Base-by-base conservation (phyloP, 2,797 vertebrate genomes). In the Anniella stebbinsi region DNA sequence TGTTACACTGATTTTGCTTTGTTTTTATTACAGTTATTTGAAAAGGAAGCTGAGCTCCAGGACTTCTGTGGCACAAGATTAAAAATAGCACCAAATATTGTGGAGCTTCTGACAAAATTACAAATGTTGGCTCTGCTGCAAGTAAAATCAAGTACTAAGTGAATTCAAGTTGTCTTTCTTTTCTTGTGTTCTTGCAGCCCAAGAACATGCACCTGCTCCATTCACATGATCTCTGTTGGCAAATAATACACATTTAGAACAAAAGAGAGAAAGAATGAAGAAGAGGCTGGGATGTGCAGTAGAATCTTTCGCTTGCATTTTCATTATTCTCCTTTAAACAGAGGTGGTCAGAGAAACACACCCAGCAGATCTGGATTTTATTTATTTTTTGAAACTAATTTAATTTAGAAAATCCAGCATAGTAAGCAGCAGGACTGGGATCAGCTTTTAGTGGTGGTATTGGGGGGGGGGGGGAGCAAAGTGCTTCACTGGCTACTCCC, bases 11-110 rank as follows among this genome's bases (percentile, higher is more conserved):
- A 23, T 45, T 63, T 54, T 21, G 45, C 48, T n/a, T 25, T 78
- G 17, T n/a, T 84, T 5, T 13, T n/a, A 11, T 8, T 67, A 0
- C n/a, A 69, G 30, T 70, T 88, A 38, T 89, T 89, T 76, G 67
- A 89, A 70, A 70, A 84, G 13, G 2, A 84, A 84, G 18, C 38
- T 82, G 28, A 81, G n/a, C 63, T 85, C n/a, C 48, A 78, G 75
- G 88, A 57, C 36, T 80, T 85, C 30, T 86, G 66, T 70, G 45
- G 28, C 88, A 36, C 57, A 60, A 4, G 28, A 21, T 85, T 89
- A 69, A 89, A 70, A 85, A 80, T 85, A 86, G 75, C 66, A 85
- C 51, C 21, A 38, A 41, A 69, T 54, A 78, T 78, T 78, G 10
- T 54, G 81, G 54, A 3, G 63, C 15, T 41, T 4, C 41, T 41